phyloP scores from a whole-genome alignment of 2,888 invertebrate genomes.

The Apamea crenata region DNA sequence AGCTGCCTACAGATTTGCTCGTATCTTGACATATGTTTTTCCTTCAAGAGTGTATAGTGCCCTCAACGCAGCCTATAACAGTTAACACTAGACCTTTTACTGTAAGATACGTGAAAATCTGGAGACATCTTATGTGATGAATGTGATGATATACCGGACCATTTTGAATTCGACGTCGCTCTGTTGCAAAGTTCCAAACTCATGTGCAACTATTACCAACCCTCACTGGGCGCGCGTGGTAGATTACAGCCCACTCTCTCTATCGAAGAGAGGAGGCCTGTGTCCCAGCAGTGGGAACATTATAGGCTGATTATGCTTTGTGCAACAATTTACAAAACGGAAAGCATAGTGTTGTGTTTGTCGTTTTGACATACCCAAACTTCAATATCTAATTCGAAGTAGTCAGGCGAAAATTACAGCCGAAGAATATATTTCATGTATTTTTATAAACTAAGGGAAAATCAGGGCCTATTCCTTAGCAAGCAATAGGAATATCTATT shows the following conservation, averaged over 20 bases:
- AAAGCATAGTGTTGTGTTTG: background rate
- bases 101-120: background rate
- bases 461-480: background rate
- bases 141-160: background rate
- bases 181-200: background rate
- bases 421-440: background rate
- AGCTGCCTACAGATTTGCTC: background rate
- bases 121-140: conserved; percentile 1
- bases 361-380: background rate
- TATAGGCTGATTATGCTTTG: no score
- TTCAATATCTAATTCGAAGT: conserved; percentile 1
- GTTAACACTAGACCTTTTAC: background rate
- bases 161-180: background rate
- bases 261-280: background rate
- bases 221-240: background rate
- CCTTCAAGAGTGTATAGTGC: background rate
- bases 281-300: background rate
- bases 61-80: background rate
- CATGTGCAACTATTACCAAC: background rate
- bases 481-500: background rate
- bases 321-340: background rate
- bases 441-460: background rate
- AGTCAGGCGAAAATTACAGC: background rate
- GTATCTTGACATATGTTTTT: background rate
- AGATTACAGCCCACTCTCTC: background rate